Conservation (phyloP, 2,888 invertebrate species). For the Microctonus brassicae region DNA sequence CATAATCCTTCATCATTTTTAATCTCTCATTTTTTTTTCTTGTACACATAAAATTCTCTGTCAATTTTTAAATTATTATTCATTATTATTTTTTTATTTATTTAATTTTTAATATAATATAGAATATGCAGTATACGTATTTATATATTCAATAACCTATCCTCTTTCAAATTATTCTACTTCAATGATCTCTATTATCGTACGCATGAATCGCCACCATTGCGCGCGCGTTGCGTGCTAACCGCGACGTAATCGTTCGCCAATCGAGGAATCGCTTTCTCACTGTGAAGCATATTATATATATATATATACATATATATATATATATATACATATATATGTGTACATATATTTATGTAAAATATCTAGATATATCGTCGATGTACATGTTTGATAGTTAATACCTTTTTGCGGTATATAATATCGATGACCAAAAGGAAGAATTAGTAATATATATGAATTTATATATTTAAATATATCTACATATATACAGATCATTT, state of each 20-base stretch:
- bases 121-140: too few relatives aligned
- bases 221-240: slow-evolving; percentile 31
- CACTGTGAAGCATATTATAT: slow-evolving; percentile 15
- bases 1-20: slow-evolving; percentile 19
- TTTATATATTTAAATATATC: too few relatives aligned
- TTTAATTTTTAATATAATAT: too few relatives aligned
- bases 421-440: background rate
- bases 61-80: slow-evolving; percentile 17
- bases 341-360: background rate
- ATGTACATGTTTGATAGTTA: slow-evolving; percentile 11
- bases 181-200: slow-evolving; percentile 30
- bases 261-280: slow-evolving; percentile 32
- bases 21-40: slow-evolving; percentile 4
- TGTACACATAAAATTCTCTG: background rate
- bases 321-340: background rate
- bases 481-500: too few relatives aligned
- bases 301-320: background rate
- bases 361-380: slow-evolving; percentile 13
- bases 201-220: slow-evolving; percentile 7
- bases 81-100: background rate
- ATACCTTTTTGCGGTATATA: slow-evolving; percentile 1
- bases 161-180: slow-evolving; percentile 26
- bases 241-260: slow-evolving; percentile 35
- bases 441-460: too few relatives aligned
- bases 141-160: background rate